Evolutionary conservation across 1,140 invertebrate genomes (phyloP), one percentile per base, ranked within the genome.

Genomic region (Caenorhabditis brenneri): DNA sequence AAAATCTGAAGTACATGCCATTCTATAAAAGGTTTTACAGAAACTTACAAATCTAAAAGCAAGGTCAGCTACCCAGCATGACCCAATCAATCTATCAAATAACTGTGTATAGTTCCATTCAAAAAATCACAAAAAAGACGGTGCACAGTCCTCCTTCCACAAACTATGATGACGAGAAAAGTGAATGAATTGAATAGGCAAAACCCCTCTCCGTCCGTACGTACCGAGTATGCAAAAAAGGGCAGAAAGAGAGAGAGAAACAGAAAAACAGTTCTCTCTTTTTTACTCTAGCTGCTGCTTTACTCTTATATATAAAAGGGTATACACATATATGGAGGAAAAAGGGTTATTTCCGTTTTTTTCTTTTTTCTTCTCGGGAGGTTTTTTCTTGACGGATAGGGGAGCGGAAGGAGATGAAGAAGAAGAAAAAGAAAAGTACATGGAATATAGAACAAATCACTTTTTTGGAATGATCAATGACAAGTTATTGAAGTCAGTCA

Each of bases 261-360:
- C n/a, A n/a, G n/a, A n/a, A n/a, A 74, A 74, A 74, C 65, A 74
- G 65, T 74, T 74, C 27, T 55, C 53, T 55, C 22, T 55, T n/a
- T 27, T 9, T 46, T 19, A 12, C n/a, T 74, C n/a, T 74, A 29
- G 53, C 53, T 58, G 53, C 22, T 74, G 65, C 65, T 74, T 74
- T 74, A 74, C 65, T 74, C 46, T 42, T 46, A 36, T 42, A 74
- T 42, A 42, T n/a, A 74, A 39, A 27, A 42, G 65, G 36, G 31
- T 65, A 39, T 65, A n/a, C 27, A n/a, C n/a, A 31, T 27, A 24
- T 16, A 51, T 51, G 49, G 22, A 16, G 49, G 19, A 51, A 51
- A 36, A 39, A 36, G 29, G 16, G 31, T 65, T 65, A 7, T 65
- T 36, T 65, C 29, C 58, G 58, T 65, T 58, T 58, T 58, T 58